These are phyloP conservation scores for Hystrix brachyura DNA, from an alignment of 2,113 vertebrate genomes.

Conservation along the genomic window DNA sequence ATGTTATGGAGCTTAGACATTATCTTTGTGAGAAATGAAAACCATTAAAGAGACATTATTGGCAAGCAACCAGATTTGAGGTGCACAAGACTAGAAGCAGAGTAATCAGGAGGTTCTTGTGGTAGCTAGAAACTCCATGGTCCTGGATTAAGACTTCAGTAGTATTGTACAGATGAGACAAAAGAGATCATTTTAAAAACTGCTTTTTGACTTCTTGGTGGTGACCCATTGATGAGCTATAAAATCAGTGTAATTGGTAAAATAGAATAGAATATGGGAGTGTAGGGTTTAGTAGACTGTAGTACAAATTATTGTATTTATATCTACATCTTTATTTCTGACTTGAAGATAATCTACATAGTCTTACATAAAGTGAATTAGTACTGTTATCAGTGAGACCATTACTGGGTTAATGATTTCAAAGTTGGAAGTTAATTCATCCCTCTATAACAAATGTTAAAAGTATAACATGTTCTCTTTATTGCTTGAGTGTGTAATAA, in stretches of 20 bases:
- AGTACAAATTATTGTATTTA: not conserved
- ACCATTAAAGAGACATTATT: not conserved
- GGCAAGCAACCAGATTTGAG: not conserved
- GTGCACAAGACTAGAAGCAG: not conserved
- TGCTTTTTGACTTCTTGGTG: not conserved
- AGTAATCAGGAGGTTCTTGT: not conserved
- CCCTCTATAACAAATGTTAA: not conserved
- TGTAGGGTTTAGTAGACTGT: not conserved
- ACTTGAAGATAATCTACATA: not conserved
- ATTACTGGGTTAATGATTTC: slow-evolving; percentile 2
- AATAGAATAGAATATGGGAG: not conserved
- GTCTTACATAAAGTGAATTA: slow-evolving; percentile 10
- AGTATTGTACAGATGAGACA: not conserved
- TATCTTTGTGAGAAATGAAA: not conserved
- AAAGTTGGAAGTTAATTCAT: slow-evolving; percentile 15
- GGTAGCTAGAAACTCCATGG: not conserved
- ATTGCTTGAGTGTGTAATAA: not conserved
- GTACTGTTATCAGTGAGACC: slow-evolving; percentile 6
- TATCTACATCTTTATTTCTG: slow-evolving; percentile 29
- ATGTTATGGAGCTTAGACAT: not conserved
- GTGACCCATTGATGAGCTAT: not conserved
- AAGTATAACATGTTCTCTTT: not conserved
- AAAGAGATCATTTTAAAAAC: not conserved
- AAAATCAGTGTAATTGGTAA: not conserved
- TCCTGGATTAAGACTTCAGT: not conserved